These are phyloP conservation scores for Melieria omissa DNA, from an alignment of 2,888 invertebrate species.

Conservation along the genomic window DNA sequence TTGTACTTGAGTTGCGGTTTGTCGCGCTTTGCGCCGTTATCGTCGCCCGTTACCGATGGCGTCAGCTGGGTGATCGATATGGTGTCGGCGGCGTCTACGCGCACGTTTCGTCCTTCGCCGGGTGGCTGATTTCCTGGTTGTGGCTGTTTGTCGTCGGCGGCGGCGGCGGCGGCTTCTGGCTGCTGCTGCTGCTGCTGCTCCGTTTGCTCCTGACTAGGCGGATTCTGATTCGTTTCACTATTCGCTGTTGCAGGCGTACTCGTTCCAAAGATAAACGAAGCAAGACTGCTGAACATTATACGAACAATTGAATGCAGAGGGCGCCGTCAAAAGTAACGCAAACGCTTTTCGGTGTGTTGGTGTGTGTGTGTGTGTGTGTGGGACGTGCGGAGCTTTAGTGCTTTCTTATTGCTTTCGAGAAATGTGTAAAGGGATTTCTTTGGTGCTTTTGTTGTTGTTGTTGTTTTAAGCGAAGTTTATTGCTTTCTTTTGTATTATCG, in stretches of 20 bases:
- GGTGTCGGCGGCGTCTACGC: conserved; percentile 51
- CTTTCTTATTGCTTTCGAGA: no score
- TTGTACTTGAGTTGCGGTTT: no score
- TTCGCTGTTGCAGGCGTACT: conserved; percentile 57
- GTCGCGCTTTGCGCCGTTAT: no score
- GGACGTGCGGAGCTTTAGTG: no score
- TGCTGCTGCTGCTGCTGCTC: conserved; percentile 44
- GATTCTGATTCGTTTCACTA: conserved; percentile 47
- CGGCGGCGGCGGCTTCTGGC: conserved; percentile 26
- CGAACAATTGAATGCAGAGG: conserved; percentile 22
- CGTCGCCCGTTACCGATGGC: conserved; percentile 58
- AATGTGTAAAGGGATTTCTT: no score
- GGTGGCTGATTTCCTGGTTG: neutral
- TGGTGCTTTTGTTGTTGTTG: no score
- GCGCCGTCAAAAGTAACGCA: conserved; percentile 1
- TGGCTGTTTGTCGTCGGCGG: conserved; percentile 17
- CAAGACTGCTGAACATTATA: conserved; percentile 73
- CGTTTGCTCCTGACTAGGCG: conserved; percentile 38
- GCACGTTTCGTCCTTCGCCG: conserved; percentile 27
- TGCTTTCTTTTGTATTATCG: no score
- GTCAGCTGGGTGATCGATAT: conserved; percentile 60
- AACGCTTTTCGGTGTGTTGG: no score
- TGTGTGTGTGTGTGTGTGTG: no score
- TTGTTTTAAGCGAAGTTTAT: no score
- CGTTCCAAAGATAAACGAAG: conserved; percentile 70